phyloP scores from a whole-genome alignment of 2,113 vertebrate genomes.

The Saccopteryx leptura region DNA sequence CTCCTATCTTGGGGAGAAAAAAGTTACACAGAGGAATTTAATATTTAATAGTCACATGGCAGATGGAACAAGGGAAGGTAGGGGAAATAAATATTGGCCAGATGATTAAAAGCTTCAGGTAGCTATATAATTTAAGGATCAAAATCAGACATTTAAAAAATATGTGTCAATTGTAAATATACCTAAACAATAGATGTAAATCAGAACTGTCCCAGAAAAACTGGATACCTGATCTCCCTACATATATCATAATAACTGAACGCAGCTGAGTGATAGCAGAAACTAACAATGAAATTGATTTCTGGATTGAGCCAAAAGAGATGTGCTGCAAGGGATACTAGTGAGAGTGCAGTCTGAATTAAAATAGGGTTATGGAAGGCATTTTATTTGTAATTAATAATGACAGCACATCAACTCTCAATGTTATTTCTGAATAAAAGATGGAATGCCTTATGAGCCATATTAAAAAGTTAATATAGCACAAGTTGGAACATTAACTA shows the following conservation, averaged over 20 bases:
- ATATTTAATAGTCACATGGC: background rate
- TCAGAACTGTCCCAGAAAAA: background rate
- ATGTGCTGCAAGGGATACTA: background rate
- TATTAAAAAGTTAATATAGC: background rate
- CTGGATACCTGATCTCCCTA: background rate
- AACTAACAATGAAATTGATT: background rate
- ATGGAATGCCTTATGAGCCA: background rate
- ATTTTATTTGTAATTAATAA: slow-evolving; percentile 37
- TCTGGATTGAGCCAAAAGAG: background rate
- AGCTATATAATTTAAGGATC: background rate
- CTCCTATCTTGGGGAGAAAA: background rate
- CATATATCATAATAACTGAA: background rate
- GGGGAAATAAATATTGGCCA: background rate
- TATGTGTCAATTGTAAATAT: background rate
- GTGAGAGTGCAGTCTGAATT: background rate
- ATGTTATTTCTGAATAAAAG: slow-evolving; percentile 6
- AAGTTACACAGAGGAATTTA: slow-evolving; percentile 18
- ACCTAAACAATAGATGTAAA: background rate
- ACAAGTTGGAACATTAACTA: background rate
- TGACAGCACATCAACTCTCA: background rate
- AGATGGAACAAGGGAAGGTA: background rate
- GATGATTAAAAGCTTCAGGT: background rate
- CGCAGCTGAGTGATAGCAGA: background rate
- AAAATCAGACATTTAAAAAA: background rate
- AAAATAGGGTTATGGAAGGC: background rate